Base-by-base conservation (phyloP, 2,888 invertebrate genomes). In the Coelopa pilipes region DNA sequence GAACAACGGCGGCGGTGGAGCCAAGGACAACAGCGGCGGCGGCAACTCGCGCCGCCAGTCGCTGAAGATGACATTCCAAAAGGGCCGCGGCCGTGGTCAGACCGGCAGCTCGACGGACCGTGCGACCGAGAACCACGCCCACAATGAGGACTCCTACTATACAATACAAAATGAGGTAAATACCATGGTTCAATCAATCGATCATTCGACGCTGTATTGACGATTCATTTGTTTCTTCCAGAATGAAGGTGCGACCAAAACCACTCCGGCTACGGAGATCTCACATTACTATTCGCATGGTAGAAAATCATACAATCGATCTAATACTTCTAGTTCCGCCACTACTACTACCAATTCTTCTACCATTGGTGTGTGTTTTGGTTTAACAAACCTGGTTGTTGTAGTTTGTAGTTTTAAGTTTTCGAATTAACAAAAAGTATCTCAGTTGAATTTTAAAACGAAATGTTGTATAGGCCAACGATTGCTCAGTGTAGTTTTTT, bases 51-150 rank as follows among this genome's bases (percentile, higher is more conserved):
- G 79, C 9, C 90, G 93, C 77, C 92, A 91, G 76, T 92, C 93
- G 0, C 86, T 94, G 79, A 94, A 94, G 88, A 93, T 94, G 92
- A 93, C 94, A 75, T 90, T 94, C 85, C 92, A 92, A 87, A 93
- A 93, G 86, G 91, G 92, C 63, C 89, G 91, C 1, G 90, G 90
- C 46, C 90, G 91, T 79, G 89, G 89, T 19, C 87, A 85, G 49
- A 82, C 76, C 13, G 86, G 88, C 59, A 81, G 80, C 19, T 88
- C 88, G 68, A 87, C 89, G 53, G 89, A 89, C 74, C 85, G 85
- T 63, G 77, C 83, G 21, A 76, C 83, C 66, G 85, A 84, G 75
- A 84, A 82, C 78, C 80, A 83, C 45, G 79, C 80, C 69, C 83
- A 83, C 24, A 77, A 76, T 17, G 86, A 89, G 73, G 88, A 87